Percentiles rank a stretch among this genome's conserved stretches.
Conservation (phyloP, 2,888 invertebrate species). For the Arctia plantaginis region DNA sequence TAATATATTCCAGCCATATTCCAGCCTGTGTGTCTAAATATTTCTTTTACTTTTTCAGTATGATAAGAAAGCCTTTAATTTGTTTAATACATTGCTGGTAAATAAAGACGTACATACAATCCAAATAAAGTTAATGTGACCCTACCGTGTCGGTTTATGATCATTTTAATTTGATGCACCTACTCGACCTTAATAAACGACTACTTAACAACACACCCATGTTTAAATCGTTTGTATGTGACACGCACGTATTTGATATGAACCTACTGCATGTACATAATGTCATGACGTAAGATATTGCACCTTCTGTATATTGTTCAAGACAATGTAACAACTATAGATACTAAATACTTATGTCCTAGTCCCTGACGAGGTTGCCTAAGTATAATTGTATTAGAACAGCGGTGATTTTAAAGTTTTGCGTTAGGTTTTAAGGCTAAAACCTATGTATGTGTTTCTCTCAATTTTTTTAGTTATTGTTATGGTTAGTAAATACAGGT, state of each 20-base stretch:
- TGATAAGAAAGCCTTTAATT: neutral
- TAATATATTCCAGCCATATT: neutral
- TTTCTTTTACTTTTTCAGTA: neutral
- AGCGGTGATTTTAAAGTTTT: too few relatives aligned
- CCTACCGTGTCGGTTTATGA: neutral
- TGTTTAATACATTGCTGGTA: neutral
- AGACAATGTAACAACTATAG: neutral
- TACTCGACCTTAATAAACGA: neutral
- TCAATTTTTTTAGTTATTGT: neutral
- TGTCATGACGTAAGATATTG: neutral
- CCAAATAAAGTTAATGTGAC: neutral
- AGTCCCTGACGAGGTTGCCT: neutral
- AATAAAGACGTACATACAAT: neutral
- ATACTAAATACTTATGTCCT: neutral
- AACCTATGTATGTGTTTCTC: neutral
- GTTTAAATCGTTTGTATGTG: neutral
- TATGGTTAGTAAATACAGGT: neutral
- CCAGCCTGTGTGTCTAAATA: neutral
- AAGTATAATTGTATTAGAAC: neutral
- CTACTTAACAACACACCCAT: neutral
- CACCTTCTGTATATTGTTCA: neutral
- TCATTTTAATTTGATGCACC: conserved; percentile 16
- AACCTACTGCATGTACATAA: neutral
- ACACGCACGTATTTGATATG: neutral
- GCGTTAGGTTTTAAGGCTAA: neutral